These are phyloP conservation scores for Cygnus olor DNA, from an alignment of 2,797 vertebrate genomes.

Conservation along the genomic window DNA sequence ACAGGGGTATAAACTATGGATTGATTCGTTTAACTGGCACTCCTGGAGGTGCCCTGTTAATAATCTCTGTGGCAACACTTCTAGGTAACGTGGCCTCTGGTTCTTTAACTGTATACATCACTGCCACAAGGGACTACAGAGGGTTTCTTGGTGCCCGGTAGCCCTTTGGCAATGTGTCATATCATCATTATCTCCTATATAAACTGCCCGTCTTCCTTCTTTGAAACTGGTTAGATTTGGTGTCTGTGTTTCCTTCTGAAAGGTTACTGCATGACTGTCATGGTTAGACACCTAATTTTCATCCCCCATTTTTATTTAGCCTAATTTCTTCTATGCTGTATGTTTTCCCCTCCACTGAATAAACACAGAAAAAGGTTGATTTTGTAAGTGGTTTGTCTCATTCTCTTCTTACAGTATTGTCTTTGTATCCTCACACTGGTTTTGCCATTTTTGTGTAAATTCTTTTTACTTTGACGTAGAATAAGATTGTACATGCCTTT, in stretches of 20 bases:
- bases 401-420: background rate
- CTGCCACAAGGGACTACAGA: background rate
- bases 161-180: background rate
- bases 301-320: background rate
- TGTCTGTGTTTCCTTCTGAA: background rate
- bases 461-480: background rate
- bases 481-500: background rate
- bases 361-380: background rate
- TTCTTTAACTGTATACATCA: accelerated
- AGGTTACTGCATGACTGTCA: background rate
- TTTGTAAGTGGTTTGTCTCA: background rate
- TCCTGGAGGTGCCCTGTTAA: background rate
- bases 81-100: background rate
- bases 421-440: background rate
- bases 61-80: background rate
- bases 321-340: background rate
- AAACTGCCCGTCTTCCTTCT: background rate
- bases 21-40: background rate
- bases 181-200: background rate
- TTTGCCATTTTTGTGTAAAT: background rate
- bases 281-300: background rate
- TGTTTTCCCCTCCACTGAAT: background rate
- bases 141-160: background rate
- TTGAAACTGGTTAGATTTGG: background rate
- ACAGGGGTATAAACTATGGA: background rate